phyloP scores from a whole-genome alignment of 2,888 invertebrate genomes.

The Phyto melanocephala region DNA sequence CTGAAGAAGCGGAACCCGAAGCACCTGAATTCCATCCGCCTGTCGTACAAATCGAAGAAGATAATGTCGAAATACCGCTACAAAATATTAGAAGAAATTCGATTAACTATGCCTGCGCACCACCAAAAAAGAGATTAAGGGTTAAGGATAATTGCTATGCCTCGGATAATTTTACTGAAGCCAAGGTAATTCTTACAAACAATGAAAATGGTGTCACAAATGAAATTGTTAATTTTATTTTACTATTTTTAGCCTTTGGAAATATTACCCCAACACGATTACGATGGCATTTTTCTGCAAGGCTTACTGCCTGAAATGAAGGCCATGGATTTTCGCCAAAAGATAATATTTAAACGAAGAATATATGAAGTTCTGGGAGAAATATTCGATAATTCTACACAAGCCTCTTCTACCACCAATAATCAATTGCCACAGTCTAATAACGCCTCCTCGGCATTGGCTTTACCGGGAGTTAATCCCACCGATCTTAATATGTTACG shows the following conservation, averaged over 20 bases:
- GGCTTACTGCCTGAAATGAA: slow-evolving; percentile 75
- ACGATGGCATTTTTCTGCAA: slow-evolving; percentile 73
- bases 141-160: slow-evolving; percentile 55
- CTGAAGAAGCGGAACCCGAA: background rate
- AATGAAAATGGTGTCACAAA: background rate
- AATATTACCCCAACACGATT: slow-evolving; percentile 66
- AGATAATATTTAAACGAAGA: slow-evolving; percentile 74
- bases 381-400: slow-evolving; percentile 69
- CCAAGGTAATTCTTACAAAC: slow-evolving; percentile 52
- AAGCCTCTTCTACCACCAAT: slow-evolving; percentile 45
- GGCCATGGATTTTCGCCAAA: slow-evolving; percentile 75
- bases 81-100: slow-evolving; percentile 32
- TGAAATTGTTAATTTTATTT: background rate
- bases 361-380: slow-evolving; percentile 74
- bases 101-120: slow-evolving; percentile 55
- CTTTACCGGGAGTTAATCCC: slow-evolving; percentile 53
- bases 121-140: slow-evolving; percentile 61
- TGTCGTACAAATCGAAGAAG: slow-evolving; percentile 55
- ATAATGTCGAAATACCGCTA: slow-evolving; percentile 12
- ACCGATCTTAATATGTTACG: slow-evolving; percentile 66
- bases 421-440: slow-evolving; percentile 31
- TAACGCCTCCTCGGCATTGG: slow-evolving; percentile 3
- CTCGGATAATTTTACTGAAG: slow-evolving; percentile 43
- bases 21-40: slow-evolving; percentile 32
- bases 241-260: slow-evolving; percentile 36